These are phyloP conservation scores for Phrynocephalus forsythii DNA, from an alignment of 2,797 vertebrate genomes.

Conservation along the genomic window DNA sequence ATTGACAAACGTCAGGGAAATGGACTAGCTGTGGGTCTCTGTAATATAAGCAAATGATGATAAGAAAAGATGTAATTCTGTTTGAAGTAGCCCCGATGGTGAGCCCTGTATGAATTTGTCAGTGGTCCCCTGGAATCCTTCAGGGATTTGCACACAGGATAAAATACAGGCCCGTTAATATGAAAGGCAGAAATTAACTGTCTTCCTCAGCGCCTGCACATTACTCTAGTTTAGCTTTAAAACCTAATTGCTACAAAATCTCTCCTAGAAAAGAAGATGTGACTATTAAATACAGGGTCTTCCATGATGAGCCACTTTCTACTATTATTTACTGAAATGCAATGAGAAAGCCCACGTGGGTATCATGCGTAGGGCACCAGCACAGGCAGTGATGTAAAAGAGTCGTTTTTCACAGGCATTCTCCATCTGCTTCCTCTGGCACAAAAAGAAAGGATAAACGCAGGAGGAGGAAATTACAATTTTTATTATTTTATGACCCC, in stretches of 20 bases:
- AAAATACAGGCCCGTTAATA: not conserved
- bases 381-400: constrained; percentile 20
- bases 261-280: not conserved
- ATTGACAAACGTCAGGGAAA: not conserved
- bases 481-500: not conserved
- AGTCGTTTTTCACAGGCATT: constrained; percentile 20
- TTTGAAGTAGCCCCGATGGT: not conserved
- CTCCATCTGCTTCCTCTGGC: constrained; percentile 9
- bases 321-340: not conserved
- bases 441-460: constrained; percentile 30
- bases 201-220: not conserved
- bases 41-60: too few relatives aligned
- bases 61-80: not conserved
- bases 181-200: not conserved
- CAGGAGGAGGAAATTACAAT: not conserved
- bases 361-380: not conserved
- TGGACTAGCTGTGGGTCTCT: not conserved
- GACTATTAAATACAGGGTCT: not conserved
- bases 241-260: not conserved
- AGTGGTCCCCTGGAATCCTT: not conserved
- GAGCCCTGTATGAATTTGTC: not conserved
- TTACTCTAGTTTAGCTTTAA: not conserved
- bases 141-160: not conserved
- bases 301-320: not conserved
- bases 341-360: constrained; percentile 5